Evolutionary conservation across 2,888 invertebrate species (phyloP).

Genomic region (Gortyna flavago): DNA sequence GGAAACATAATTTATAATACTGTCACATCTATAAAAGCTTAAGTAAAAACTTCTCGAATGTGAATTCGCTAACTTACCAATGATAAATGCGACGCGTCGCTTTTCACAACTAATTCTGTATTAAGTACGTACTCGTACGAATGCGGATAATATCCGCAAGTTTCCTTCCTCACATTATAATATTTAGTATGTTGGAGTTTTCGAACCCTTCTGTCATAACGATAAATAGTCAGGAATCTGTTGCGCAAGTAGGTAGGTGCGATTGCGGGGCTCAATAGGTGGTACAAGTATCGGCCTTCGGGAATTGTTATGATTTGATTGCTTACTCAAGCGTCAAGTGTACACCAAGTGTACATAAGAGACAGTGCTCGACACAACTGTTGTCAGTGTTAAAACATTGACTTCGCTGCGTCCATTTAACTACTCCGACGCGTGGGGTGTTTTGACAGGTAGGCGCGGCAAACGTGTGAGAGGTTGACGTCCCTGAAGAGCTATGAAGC

Average conservation of each 20-base stretch:
- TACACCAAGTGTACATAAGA: too few relatives aligned
- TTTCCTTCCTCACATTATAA: background rate
- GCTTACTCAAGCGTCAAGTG: too few relatives aligned
- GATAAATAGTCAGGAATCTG: background rate
- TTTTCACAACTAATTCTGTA: conserved; percentile 34
- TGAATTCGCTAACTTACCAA: conserved; percentile 32
- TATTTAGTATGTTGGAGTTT: background rate
- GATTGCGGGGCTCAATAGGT: too few relatives aligned
- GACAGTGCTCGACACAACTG: too few relatives aligned
- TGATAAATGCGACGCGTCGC: conserved; percentile 45
- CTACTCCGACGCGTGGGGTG: too few relatives aligned
- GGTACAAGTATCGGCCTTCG: too few relatives aligned
- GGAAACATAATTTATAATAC: background rate
- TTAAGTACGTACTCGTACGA: conserved; percentile 19
- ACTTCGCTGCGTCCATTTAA: too few relatives aligned
- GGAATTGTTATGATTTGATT: too few relatives aligned
- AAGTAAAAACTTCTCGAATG: conserved; percentile 51
- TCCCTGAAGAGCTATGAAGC: too few relatives aligned
- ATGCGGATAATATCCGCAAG: conserved; percentile 16
- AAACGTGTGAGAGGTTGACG: too few relatives aligned
- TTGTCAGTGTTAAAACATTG: too few relatives aligned
- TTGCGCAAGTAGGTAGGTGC: background rate
- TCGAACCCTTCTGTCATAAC: background rate
- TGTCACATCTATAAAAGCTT: conserved; percentile 31
- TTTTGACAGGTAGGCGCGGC: too few relatives aligned